Conservation (phyloP, 1,140 invertebrate genomes). For the Pectinophora gossypiella region DNA sequence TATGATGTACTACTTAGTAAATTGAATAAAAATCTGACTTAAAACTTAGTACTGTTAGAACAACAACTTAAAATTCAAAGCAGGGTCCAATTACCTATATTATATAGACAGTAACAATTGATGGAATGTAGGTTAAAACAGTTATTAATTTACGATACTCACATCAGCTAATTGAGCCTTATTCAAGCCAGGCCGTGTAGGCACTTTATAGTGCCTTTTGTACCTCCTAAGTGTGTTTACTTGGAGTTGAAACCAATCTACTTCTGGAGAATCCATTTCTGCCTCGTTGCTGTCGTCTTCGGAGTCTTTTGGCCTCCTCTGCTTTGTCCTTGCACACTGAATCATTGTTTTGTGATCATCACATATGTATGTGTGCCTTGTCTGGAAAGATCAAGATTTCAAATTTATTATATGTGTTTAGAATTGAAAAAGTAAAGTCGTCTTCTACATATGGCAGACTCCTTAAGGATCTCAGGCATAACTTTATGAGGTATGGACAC, state of each 20-base stretch:
- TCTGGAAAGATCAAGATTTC: slow-evolving; percentile 72
- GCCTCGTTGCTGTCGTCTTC: slow-evolving; percentile 94
- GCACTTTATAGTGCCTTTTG: slow-evolving; percentile 94
- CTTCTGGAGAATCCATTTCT: slow-evolving; percentile 91
- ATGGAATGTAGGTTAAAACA: background rate
- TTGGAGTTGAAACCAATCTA: slow-evolving; percentile 94
- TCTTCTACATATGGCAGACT: no score
- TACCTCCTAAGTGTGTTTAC: slow-evolving; percentile 94
- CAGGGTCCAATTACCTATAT: no score
- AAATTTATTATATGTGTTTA: no score
- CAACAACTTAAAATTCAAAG: no score
- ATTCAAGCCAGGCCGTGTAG: slow-evolving; percentile 92
- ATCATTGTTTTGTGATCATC: slow-evolving; percentile 97
- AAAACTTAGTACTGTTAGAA: no score
- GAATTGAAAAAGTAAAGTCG: no score
- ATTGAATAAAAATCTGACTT: no score
- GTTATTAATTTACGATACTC: slow-evolving; percentile 69
- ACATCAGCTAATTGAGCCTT: slow-evolving; percentile 97
- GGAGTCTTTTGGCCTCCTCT: slow-evolving; percentile 91
- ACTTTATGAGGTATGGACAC: no score
- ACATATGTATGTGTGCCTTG: slow-evolving; percentile 96
- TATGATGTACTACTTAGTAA: no score
- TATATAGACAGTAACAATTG: no score
- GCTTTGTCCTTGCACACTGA: slow-evolving; percentile 91
- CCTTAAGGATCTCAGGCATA: no score